phyloP scores from a whole-genome alignment of 2,113 vertebrate genomes.

The Cyprinodon brontotheroides region DNA sequence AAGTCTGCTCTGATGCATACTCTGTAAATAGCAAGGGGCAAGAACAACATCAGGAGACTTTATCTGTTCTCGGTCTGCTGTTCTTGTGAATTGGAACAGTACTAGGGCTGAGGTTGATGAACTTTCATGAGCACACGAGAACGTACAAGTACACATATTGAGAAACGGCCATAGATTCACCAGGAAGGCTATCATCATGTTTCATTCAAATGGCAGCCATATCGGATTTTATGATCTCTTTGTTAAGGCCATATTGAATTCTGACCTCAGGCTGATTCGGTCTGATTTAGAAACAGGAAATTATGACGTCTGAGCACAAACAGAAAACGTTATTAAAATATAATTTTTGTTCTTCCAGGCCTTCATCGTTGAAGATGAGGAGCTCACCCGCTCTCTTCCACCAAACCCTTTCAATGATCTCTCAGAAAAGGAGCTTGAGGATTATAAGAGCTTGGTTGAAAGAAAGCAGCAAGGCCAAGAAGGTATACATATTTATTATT shows the following conservation, averaged over 20 bases:
- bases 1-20: too few species aligned
- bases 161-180: too few species aligned
- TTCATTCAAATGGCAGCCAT: not conserved
- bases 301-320: too few species aligned
- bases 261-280: too few species aligned
- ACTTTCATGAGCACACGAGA: too few species aligned
- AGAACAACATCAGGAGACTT: too few species aligned
- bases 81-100: too few species aligned
- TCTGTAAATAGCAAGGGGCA: too few species aligned
- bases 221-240: not conserved
- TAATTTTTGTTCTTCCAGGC: constrained; percentile 71
- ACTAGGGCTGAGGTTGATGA: too few species aligned
- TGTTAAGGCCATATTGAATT: not conserved
- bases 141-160: too few species aligned
- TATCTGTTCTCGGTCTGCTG: too few species aligned
- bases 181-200: not conserved
- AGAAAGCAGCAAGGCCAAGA: constrained; percentile 85
- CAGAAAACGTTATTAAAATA: not conserved
- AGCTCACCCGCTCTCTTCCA: constrained; percentile 84
- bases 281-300: too few species aligned
- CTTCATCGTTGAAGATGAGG: constrained; percentile 88
- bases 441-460: constrained; percentile 88
- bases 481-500: constrained; percentile 62
- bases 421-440: constrained; percentile 86
- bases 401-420: constrained; percentile 94